Evolutionary conservation across 2,113 vertebrate species (phyloP).

Genomic region (Heterotilapia buettikoferi): DNA sequence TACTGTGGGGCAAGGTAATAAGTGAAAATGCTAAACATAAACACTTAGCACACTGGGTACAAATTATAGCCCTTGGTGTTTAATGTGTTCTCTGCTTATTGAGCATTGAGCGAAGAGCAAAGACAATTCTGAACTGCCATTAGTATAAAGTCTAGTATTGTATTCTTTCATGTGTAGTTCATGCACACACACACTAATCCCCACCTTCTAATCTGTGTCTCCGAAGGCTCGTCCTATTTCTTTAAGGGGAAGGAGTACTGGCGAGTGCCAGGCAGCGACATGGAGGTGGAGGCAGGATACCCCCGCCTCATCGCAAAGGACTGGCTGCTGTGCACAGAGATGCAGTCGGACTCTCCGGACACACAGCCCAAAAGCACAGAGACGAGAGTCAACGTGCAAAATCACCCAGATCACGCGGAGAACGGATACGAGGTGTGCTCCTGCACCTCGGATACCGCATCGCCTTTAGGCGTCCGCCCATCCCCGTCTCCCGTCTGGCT

Average conservation of each 20-base stretch:
- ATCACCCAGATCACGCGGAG: conserved; percentile 73
- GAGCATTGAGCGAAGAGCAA: background rate
- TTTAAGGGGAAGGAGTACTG: conserved; percentile 94
- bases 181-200: background rate
- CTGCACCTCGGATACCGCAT: conserved; percentile 75
- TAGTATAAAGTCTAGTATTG: background rate
- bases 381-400: conserved; percentile 68
- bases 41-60: background rate
- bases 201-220: background rate
- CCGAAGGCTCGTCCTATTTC: conserved; percentile 80
- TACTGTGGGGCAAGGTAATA: background rate
- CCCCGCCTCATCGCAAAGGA: conserved; percentile 84
- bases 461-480: background rate
- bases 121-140: background rate
- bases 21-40: background rate
- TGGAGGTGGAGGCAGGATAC: conserved; percentile 79
- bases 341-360: conserved; percentile 75
- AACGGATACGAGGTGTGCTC: conserved; percentile 88
- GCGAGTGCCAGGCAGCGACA: conserved; percentile 81
- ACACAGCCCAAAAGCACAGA: conserved; percentile 60
- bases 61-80: conserved; percentile 6
- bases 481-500: conserved; percentile 24
- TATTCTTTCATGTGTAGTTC: background rate
- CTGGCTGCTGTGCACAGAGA: conserved; percentile 88
- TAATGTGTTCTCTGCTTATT: background rate